These are phyloP conservation scores for Brenthis hecate DNA, from an alignment of 2,888 invertebrate genomes.

Conservation along the genomic window DNA sequence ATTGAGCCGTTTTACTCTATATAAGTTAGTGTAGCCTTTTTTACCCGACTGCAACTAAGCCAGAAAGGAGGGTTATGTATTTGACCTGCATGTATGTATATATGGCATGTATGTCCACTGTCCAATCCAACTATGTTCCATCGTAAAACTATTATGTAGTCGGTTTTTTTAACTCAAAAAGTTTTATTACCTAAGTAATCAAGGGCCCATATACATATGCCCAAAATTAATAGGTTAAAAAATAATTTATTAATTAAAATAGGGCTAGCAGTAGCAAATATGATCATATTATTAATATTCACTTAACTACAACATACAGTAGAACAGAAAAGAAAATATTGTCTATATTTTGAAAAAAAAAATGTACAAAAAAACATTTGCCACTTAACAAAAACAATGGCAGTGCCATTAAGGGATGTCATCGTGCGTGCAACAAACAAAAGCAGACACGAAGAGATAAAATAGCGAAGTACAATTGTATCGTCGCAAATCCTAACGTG, in stretches of 20 bases:
- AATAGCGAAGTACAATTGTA: slow-evolving; percentile 59
- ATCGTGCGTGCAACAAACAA: slow-evolving; percentile 79
- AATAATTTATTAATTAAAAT: no score
- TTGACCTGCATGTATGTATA: no score
- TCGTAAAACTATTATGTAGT: no score
- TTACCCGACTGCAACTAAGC: no score
- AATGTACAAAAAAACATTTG: slow-evolving; percentile 25
- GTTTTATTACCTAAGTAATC: no score
- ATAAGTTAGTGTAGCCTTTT: background rate
- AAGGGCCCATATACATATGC: no score
- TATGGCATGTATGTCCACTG: no score
- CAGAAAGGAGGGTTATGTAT: no score
- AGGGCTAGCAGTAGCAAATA: no score
- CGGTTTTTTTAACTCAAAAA: no score
- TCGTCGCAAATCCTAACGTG: slow-evolving; percentile 57
- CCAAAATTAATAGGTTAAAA: no score
- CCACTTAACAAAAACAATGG: slow-evolving; percentile 69
- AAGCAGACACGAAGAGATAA: slow-evolving; percentile 75
- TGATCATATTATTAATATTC: background rate
- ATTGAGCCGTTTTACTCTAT: background rate
- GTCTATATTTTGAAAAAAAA: slow-evolving; percentile 6
- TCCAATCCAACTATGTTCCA: no score
- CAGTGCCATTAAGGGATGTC: slow-evolving; percentile 74
- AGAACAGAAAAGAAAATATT: background rate
- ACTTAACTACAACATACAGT: background rate